Evolutionary conservation across 53 echinoderm and acorn worm species (phyloP), one percentile per base, ranked within the genome.

Genomic region (Hippasteria phrygiana): DNA sequence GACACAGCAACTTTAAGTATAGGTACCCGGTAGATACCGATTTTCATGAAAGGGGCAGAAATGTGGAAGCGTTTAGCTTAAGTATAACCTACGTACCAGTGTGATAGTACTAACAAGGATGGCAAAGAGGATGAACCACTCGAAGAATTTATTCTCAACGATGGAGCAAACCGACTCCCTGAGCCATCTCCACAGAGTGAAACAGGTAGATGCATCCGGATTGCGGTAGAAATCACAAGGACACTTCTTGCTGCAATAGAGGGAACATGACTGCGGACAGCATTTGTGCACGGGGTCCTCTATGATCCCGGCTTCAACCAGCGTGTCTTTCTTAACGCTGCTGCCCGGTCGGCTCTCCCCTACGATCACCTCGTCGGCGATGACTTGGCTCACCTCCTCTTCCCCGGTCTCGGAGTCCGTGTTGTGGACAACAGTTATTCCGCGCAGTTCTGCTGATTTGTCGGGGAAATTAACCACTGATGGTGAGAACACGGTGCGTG

Each of bases 221-320:
- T 56, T 72, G 12, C 38, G 82, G 39, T 88, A 96, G 90, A 88
- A 91, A 7, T 65, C 38, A 20, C 87, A 93, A 0, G 86, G 41
- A 59, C 88, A 97, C 84, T 89, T 91, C 31, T 29, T 76, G 11
- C 31, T 34, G 55, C 75, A 95, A 24, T 51, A 98, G 0, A 53
- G 14, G 17, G 73, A 40, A 18, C 92, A 90, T 0, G 41, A 0
- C 17, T 73, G 65, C 0, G 94, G 95, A 35, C 88, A 92, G 62
- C 98, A 98, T 45, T 94, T 91, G 39, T 96, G 87, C 2, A 96
- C 92, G 0, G 93, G 93, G 72, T 94, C 93, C 47, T 96, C 93
- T 1, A 89, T 43, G 8, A 93, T 75, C 12, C 78, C 89, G 5
- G 45, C 88, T 76, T 75, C 55, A 11, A 72, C 67, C 42, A 83